Evolutionary conservation across 2,113 vertebrate species (phyloP), one percentile per base, ranked within the genome.

Genomic region (Pimephales promelas): DNA sequence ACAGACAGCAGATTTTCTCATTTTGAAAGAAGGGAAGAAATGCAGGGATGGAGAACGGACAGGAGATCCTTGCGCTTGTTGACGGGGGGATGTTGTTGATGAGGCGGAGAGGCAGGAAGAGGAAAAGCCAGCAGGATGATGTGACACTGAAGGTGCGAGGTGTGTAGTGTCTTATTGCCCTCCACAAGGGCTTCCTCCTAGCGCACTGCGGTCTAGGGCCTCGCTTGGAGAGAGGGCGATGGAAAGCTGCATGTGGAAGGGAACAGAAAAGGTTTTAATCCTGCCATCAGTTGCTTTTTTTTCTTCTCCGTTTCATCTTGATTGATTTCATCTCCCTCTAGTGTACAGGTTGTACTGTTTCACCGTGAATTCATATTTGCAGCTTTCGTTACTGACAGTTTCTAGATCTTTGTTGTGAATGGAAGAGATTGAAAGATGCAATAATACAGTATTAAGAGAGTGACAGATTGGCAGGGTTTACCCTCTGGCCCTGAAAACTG

Each of bases 141-240:
- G 86, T 88, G 85, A 85, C 81, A 66, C 86, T 89, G 88, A 89
- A 91, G 90, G 90, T 91, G 90, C 87, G 88, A 89, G 90, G 88
- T 91, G 90, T 91, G 88, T 86, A 88, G 87, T 83, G 85, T 89
- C 80, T 87, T 70, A 81, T 82, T 83, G 77, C 87, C 81, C 83
- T 80, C 83, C 52, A 81, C 83, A 79, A 77, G 86, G 83, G 81
- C 75, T 83, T 64, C 24, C 24, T 78, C 26, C 47, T 83, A 76
- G 66, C 71, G 40, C 49, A 86, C 84, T 82, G 82, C 87, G 84
- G 78, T 84, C 66, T 88, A 72, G 73, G 70, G 79, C 64, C 28
- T 81, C 2, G 24, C 59, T 47, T 31, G 2, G 59, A 43, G 54
- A 83, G 14, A 80, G 45, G 45, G 68, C 34, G 54, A 22, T 56